A percentile compares a stretch with the other conserved stretches of the same genome.
phyloP scores from a whole-genome alignment of 2,888 invertebrate genomes.

The Coleophora flavipennella region DNA sequence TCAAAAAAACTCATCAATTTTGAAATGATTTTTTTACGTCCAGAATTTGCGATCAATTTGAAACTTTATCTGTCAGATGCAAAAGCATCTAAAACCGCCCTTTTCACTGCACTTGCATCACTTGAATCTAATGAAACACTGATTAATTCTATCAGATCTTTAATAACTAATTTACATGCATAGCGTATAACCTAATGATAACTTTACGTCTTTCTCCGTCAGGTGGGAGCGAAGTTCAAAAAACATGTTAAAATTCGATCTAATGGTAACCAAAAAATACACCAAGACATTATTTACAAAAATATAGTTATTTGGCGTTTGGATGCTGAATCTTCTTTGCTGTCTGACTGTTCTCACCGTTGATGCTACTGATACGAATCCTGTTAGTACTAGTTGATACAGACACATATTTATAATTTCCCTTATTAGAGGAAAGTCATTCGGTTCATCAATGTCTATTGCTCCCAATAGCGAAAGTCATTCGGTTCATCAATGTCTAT shows the following conservation, averaged over 20 bases:
- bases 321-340: neutral
- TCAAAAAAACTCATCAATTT: too few species aligned
- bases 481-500: too few species aligned
- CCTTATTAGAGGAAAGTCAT: neutral
- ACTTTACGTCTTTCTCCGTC: neutral
- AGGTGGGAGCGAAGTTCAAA: neutral
- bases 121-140: too few species aligned
- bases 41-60: too few species aligned
- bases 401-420: neutral
- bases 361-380: neutral
- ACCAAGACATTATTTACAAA: neutral
- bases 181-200: too few species aligned
- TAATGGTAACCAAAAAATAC: neutral
- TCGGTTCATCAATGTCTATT: neutral
- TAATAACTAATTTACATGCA: too few species aligned
- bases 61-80: too few species aligned
- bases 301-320: neutral
- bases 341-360: neutral
- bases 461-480: too few species aligned
- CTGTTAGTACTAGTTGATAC: neutral
- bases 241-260: neutral
- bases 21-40: too few species aligned
- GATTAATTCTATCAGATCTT: too few species aligned
- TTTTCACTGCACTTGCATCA: too few species aligned
- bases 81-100: too few species aligned